phyloP scores from a whole-genome alignment of 2,888 invertebrate genomes.

The Theretra japonica region DNA sequence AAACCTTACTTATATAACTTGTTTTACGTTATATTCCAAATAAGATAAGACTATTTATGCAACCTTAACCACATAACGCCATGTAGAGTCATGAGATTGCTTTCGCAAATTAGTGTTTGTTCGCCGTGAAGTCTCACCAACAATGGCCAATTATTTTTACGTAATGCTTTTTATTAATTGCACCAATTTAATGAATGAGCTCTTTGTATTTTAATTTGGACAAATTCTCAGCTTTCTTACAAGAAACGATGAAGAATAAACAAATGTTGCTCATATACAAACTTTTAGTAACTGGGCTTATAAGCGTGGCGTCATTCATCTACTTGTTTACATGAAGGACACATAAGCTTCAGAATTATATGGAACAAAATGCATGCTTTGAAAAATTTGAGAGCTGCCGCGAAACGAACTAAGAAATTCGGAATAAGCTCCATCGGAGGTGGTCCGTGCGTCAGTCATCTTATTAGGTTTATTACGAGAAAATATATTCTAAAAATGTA shows the following conservation, averaged over 20 bases:
- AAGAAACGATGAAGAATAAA: conserved; percentile 43
- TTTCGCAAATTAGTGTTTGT: conserved; percentile 17
- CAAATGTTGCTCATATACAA: neutral
- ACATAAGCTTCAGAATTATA: no score
- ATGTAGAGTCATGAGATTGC: conserved; percentile 24
- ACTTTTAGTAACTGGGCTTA: neutral
- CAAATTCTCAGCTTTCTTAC: conserved; percentile 72
- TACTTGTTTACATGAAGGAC: neutral
- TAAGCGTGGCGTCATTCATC: neutral
- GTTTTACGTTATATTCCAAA: neutral
- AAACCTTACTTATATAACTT: neutral
- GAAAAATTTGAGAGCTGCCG: neutral
- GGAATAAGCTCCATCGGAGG: no score
- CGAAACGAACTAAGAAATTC: neutral
- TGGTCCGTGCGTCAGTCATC: no score
- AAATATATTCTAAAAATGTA: no score
- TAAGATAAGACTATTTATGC: neutral
- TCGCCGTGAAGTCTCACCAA: conserved; percentile 42
- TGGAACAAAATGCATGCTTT: no score
- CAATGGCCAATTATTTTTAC: conserved; percentile 76
- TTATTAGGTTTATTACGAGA: no score
- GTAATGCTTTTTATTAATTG: conserved; percentile 76
- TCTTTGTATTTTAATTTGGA: conserved; percentile 80
- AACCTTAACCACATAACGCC: conserved; percentile 37
- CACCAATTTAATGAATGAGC: conserved; percentile 58